These are phyloP conservation scores for Platysternon megacephalum DNA, from an alignment of 2,113 vertebrate species.

Conservation along the genomic window DNA sequence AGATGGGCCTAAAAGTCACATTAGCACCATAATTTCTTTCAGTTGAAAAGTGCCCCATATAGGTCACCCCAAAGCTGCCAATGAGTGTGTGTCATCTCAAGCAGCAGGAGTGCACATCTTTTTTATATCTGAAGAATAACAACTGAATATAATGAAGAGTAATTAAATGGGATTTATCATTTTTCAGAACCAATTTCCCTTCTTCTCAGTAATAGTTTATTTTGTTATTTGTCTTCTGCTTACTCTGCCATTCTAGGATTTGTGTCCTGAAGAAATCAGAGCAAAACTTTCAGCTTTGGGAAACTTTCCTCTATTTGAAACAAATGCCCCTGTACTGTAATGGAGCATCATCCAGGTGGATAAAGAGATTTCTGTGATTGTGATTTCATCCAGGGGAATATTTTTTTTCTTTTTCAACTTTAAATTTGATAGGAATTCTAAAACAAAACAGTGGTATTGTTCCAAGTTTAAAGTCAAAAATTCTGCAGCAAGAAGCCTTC, in stretches of 20 bases:
- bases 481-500: slow-evolving; percentile 1
- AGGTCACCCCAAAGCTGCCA: not conserved
- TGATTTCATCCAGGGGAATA: not conserved
- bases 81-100: not conserved
- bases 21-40: not conserved
- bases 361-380: not conserved
- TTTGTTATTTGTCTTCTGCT: not conserved
- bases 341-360: slow-evolving; percentile 4
- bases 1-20: not conserved
- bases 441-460: slow-evolving; percentile 17
- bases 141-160: not conserved
- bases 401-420: not conserved
- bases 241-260: not conserved
- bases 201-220: not conserved
- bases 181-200: not conserved
- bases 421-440: not conserved
- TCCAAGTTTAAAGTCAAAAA: not conserved
- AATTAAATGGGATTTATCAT: not conserved
- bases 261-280: not conserved
- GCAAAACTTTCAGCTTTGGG: slow-evolving; percentile 16
- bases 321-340: not conserved
- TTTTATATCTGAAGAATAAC: not conserved
- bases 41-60: not conserved
- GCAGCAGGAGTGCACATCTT: not conserved
- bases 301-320: slow-evolving; percentile 13